Conservation (phyloP, 2,113 vertebrate genomes). For the Nansenia antarctica region DNA sequence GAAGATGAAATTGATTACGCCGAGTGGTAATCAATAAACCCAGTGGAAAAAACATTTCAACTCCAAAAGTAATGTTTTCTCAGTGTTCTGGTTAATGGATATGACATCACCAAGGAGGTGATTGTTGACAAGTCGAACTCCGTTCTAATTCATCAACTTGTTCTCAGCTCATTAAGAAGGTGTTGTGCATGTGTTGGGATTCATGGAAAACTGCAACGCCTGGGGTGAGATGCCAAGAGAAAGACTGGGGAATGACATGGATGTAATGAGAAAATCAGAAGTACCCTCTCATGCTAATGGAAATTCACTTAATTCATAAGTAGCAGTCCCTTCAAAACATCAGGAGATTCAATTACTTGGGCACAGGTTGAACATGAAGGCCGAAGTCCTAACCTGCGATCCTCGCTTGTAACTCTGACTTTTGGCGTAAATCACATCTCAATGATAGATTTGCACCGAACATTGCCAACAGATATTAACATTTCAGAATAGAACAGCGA, state of each 20-base stretch:
- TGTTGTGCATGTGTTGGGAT: background rate
- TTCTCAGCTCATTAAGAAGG: conserved; percentile 2
- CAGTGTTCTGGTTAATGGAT: background rate
- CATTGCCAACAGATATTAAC: background rate
- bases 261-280: background rate
- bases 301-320: too few relatives aligned
- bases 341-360: too few relatives aligned
- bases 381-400: too few relatives aligned
- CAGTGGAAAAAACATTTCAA: background rate
- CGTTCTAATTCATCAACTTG: background rate
- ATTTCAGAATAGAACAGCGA: background rate
- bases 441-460: too few relatives aligned
- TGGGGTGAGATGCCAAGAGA: background rate
- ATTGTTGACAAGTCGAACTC: background rate
- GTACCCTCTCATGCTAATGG: too few relatives aligned
- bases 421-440: too few relatives aligned
- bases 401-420: too few relatives aligned
- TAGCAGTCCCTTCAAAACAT: too few relatives aligned
- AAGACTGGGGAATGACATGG: background rate
- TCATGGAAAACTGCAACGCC: background rate
- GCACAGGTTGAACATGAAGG: too few relatives aligned
- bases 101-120: background rate
- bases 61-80: background rate
- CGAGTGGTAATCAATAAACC: background rate
- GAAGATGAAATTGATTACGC: background rate